Evolutionary conservation across 2,113 vertebrate species (phyloP), one percentile per base, ranked within the genome.

Genomic region (Murina feae): DNA sequence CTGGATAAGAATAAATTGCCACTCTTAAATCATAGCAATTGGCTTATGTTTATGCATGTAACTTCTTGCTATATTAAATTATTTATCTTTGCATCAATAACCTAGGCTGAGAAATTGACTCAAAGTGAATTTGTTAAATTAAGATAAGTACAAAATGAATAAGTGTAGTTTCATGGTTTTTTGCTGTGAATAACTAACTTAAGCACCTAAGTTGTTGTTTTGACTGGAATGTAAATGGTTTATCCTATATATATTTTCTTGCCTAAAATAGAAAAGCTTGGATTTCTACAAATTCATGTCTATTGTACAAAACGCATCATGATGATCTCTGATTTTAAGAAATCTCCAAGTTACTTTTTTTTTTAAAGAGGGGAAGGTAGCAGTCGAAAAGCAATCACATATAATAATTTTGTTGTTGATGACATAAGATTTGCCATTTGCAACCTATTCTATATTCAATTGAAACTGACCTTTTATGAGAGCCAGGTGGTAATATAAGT

Each of bases 401-500:
- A 97, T 92, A 97, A 96, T 95, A 95, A 97, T 97, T 97, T 96
- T 98, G 97, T 97, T 98, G 96, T 97, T 98, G 95, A 95, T 98
- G 93, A 97, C 96, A 95, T 91, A 97, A 97, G 96, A 98, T 96
- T 97, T 97, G 96, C 94, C 97, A 97, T 97, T 98, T 98, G 86
- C 94, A 96, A 97, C 85, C 94, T 97, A 97, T 98, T 98, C 97
- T 98, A 97, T 94, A 97, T 97, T 98, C 96, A 94, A 86, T 87
- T 95, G 96, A 98, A 98, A 97, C 91, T 97, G 96, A 97, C 97
- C 98, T 98, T 98, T 98, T 97, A 98, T 97, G 97, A 98, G 91
- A 98, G 96, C 95, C 97, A 97, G 97, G 92, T 97, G 97, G 95
- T 93, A 97, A 97, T 97, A 96, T 96, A 98, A 98, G 96, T 97